Conservation (phyloP, 2,113 vertebrate genomes). For the Opisthocomus hoazin region DNA sequence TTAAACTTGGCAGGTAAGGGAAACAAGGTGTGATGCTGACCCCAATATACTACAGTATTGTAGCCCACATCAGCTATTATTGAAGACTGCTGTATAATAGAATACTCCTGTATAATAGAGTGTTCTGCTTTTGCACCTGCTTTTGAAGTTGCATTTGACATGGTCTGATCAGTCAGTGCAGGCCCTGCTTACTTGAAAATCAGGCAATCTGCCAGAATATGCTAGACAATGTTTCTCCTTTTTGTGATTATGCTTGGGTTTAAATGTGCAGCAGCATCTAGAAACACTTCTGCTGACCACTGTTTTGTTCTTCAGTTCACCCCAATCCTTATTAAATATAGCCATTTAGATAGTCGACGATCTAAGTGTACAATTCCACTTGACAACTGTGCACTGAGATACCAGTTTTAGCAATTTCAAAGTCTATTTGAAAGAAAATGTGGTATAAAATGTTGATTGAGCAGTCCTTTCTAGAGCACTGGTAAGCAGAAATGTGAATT, state of each 20-base stretch:
- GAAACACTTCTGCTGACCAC: neutral
- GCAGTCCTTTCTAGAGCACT: neutral
- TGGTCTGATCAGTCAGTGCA: neutral
- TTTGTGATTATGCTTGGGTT: neutral
- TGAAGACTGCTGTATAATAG: neutral
- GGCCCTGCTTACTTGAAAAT: neutral
- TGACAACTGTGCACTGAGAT: neutral
- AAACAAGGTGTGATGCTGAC: neutral
- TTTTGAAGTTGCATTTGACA: neutral
- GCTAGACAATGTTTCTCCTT: neutral
- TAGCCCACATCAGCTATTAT: neutral
- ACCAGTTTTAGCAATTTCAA: slow-evolving; percentile 30
- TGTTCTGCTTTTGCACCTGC: neutral
- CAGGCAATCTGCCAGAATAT: neutral
- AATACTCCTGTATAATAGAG: neutral
- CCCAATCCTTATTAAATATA: neutral
- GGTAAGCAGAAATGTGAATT: slow-evolving; percentile 28
- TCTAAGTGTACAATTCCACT: neutral
- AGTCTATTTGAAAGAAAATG: neutral
- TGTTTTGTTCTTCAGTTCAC: neutral
- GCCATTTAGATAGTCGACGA: neutral
- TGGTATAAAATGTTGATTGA: slow-evolving; percentile 29
- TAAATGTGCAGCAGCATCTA: neutral
- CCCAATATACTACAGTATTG: neutral
- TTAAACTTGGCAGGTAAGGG: neutral